These are phyloP conservation scores for Cepphus grylle DNA, from an alignment of 2,113 vertebrate genomes.

Conservation along the genomic window DNA sequence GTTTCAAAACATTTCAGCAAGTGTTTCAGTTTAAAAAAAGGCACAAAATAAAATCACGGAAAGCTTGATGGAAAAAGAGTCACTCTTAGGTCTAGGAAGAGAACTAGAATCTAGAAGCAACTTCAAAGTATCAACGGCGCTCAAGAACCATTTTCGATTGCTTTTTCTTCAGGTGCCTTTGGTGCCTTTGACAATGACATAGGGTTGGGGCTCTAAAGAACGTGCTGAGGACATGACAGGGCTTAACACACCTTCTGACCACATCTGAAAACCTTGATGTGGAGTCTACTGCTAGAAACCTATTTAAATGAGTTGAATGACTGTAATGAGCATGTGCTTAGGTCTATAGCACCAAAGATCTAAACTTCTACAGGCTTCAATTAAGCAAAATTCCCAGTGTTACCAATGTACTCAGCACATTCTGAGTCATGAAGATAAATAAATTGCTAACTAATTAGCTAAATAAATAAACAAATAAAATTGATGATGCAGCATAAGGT, in stretches of 20 bases:
- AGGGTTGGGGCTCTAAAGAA: neutral
- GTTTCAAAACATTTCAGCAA: neutral
- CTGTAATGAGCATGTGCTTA: neutral
- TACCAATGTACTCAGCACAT: neutral
- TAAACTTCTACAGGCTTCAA: neutral
- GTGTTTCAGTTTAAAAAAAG: neutral
- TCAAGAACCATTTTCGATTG: neutral
- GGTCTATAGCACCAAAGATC: neutral
- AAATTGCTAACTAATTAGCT: neutral
- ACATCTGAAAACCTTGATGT: neutral
- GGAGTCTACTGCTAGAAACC: neutral
- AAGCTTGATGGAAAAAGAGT: neutral
- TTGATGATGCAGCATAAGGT: accelerated
- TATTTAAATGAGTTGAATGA: neutral
- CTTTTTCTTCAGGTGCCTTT: neutral
- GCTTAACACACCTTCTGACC: neutral
- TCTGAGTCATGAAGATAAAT: neutral
- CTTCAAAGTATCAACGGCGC: neutral
- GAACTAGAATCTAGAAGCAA: neutral
- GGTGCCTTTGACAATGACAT: neutral
- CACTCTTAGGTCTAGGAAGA: neutral
- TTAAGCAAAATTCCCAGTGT: neutral
- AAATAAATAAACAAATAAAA: neutral
- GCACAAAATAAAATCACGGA: neutral
- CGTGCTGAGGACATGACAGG: neutral